Evolutionary conservation across 2,113 vertebrate genomes (phyloP).

Genomic region (Anser cygnoides): DNA sequence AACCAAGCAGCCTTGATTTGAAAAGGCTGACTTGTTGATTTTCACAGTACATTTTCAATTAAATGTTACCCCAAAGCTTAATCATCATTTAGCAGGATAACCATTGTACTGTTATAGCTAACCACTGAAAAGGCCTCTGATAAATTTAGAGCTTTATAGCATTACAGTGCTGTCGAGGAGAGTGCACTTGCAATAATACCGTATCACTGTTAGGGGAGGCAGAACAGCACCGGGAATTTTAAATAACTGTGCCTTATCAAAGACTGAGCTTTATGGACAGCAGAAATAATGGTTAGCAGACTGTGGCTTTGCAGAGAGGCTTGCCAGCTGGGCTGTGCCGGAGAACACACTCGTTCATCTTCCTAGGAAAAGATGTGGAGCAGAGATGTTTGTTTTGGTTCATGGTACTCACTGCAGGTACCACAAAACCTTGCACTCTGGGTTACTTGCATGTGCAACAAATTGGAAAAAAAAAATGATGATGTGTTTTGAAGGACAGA

Average conservation of each 20-base stretch:
- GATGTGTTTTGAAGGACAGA: background rate
- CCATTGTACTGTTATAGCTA: conserved; percentile 32
- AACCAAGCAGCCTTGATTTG: conserved; percentile 6
- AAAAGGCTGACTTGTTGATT: conserved; percentile 58
- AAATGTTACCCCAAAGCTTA: conserved; percentile 59
- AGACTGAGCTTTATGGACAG: conserved; percentile 10
- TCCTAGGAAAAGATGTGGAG: background rate
- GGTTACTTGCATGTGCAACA: background rate
- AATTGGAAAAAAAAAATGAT: background rate
- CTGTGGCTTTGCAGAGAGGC: background rate
- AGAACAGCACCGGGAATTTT: background rate
- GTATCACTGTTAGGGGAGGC: background rate
- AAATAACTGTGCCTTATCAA: conserved; percentile 1
- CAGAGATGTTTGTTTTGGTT: background rate
- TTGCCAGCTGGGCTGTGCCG: background rate
- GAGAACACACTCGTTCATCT: conserved; percentile 1
- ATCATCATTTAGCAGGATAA: conserved; percentile 59
- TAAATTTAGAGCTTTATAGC: conserved; percentile 57
- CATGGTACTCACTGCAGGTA: rapidly evolving
- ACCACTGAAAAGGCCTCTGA: background rate
- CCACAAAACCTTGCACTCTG: background rate
- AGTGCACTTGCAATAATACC: background rate
- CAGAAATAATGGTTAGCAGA: conserved; percentile 27
- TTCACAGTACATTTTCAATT: conserved; percentile 62
- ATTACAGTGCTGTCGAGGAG: background rate